Percentiles rank a stretch among this genome's conserved stretches.
Evolutionary conservation across 2,797 vertebrate species (phyloP).

Genomic region (Hippopotamyrus pictus): DNA sequence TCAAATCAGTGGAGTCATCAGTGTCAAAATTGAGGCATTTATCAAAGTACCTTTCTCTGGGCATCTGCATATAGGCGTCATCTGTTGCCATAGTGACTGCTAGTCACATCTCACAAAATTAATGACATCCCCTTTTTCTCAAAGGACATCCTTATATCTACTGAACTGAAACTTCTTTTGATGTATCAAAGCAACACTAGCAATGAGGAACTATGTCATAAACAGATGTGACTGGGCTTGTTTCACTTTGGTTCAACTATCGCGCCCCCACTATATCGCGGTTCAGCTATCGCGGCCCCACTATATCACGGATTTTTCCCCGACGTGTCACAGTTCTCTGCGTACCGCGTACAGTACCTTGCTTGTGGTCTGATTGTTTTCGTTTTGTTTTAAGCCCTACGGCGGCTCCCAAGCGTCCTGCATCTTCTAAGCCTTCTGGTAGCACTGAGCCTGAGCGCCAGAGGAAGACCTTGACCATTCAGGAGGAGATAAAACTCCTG

Average conservation of each 20-base stretch:
- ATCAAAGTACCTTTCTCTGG: neutral
- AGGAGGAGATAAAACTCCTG: too few relatives aligned
- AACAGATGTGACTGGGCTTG: neutral
- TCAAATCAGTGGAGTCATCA: neutral
- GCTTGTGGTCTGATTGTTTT: too few relatives aligned
- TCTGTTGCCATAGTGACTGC: neutral
- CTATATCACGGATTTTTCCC: too few relatives aligned
- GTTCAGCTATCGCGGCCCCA: too few relatives aligned
- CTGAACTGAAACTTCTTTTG: neutral
- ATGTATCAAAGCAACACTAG: neutral
- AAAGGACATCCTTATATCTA: neutral
- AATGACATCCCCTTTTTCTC: neutral
- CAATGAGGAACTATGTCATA: neutral
- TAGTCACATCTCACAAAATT: neutral
- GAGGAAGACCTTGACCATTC: too few relatives aligned
- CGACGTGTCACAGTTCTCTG: too few relatives aligned
- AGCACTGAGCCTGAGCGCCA: too few relatives aligned
- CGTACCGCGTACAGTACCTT: too few relatives aligned
- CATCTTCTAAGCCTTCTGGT: too few relatives aligned
- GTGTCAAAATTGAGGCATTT: neutral
- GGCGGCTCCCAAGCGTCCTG: too few relatives aligned
- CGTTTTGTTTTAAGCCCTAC: too few relatives aligned
- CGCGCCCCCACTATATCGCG: too few relatives aligned
- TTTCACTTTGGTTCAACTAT: neutral
- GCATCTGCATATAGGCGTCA: neutral